Evolutionary conservation across 2,113 vertebrate species (phyloP).

Genomic region (Bufo bufo): DNA sequence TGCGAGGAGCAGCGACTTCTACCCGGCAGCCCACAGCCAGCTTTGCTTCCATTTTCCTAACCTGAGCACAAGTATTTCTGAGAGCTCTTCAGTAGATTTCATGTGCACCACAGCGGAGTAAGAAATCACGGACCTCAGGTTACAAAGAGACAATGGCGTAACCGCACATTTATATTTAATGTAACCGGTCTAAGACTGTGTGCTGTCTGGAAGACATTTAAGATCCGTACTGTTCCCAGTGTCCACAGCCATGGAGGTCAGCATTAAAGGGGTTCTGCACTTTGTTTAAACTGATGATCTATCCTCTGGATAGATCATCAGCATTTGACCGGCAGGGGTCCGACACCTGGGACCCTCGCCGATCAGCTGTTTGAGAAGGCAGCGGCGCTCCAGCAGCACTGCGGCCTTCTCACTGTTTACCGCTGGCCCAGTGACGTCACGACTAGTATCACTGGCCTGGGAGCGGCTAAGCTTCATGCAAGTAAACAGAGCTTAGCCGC

Average conservation of each 20-base stretch:
- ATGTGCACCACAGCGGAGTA: not conserved
- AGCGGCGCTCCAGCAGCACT: too few species aligned
- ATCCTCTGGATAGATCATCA: too few species aligned
- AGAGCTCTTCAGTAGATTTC: not conserved
- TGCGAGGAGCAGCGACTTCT: not conserved
- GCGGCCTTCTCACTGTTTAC: too few species aligned
- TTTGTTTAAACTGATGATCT: too few species aligned
- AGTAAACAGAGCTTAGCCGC: too few species aligned
- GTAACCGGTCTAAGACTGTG: not conserved
- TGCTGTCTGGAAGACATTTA: not conserved
- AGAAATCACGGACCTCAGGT: slow-evolving; percentile 12
- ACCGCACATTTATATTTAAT: slow-evolving; percentile 27
- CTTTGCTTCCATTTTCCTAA: not conserved
- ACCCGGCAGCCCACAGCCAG: not conserved
- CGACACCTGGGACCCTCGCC: too few species aligned
- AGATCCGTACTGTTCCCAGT: not conserved
- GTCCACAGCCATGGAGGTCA: slow-evolving; percentile 9
- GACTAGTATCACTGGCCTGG: too few species aligned
- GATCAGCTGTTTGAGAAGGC: too few species aligned
- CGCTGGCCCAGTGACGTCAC: too few species aligned
- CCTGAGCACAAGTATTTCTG: not conserved
- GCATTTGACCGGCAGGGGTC: too few species aligned
- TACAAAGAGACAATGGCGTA: slow-evolving; percentile 36
- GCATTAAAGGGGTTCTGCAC: not conserved
- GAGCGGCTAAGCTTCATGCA: too few species aligned